phyloP scores from a whole-genome alignment of 2,113 vertebrate species.

The Stegastes partitus region DNA sequence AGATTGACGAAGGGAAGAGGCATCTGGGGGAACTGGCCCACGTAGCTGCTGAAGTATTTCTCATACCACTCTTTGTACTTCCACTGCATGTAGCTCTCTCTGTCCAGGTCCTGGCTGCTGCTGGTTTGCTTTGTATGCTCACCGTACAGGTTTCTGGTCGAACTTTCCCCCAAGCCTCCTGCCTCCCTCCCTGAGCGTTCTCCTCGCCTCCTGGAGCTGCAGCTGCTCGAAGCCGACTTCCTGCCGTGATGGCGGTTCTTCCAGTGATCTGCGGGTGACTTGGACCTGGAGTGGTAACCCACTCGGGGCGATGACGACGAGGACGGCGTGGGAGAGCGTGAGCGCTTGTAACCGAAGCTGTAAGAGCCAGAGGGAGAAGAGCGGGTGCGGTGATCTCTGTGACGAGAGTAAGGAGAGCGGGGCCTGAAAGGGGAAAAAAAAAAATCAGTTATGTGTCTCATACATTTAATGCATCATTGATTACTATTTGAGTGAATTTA shows the following conservation, averaged over 20 bases:
- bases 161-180: background rate
- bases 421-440: conserved; percentile 84
- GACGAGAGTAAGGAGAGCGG: conserved; percentile 87
- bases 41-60: conserved; percentile 92
- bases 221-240: conserved; percentile 77
- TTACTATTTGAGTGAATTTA: background rate
- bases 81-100: conserved; percentile 92
- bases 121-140: background rate
- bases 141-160: conserved; percentile 78
- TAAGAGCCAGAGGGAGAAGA: conserved; percentile 90
- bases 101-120: conserved; percentile 87
- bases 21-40: conserved; percentile 81
- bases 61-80: conserved; percentile 97
- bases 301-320: conserved; percentile 84
- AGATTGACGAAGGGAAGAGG: conserved; percentile 81
- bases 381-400: conserved; percentile 86
- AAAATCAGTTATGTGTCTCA: background rate
- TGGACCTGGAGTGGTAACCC: conserved; percentile 88
- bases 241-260: conserved; percentile 48
- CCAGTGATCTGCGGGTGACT: conserved; percentile 46
- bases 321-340: conserved; percentile 86
- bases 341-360: conserved; percentile 91
- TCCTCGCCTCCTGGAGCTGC: conserved; percentile 34
- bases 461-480: background rate
- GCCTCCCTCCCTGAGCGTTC: background rate